Base-by-base conservation (phyloP, 2,113 vertebrate genomes). In the Eulemur macaco region DNA sequence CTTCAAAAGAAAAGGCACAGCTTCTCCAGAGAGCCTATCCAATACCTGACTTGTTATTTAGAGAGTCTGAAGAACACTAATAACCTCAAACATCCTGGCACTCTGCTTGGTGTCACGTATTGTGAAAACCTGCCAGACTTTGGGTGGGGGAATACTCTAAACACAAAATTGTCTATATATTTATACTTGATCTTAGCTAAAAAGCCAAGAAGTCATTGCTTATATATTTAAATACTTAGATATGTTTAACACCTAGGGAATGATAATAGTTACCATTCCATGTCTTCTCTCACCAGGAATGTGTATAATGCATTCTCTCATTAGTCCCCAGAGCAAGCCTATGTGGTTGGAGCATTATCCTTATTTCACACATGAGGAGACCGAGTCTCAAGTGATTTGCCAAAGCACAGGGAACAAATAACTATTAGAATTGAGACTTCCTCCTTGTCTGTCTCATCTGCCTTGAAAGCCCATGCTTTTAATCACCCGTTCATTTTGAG, bases 401-500 rank as follows among this genome's bases (percentile, higher is more conserved):
- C 83, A 69, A 83, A 94, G 85, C 80, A 78, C 58, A 68, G 27
- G 83, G 47, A 91, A 56, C 37, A 45, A 50, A 29, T 60, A 82
- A 86, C n/a, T 27, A 37, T 85, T 85, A 66, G 37, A 89, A 39
- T 56, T 81, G 69, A 25, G n/a, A 87, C 60, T 31, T 92, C 89
- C 93, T 84, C 45, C 21, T 71, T 76, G 50, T 86, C n/a, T 42
- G 4, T 91, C 56, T 91, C 68, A 50, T 58, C 87, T 47, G 45
- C 29, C 27, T 90, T 45, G 47, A 74, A 93, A 92, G 7, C 15
- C 66, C 37, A 52, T 68, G 15, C 20, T 66, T 82, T 91, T 56
- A 93, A 89, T 8, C 64, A 47, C 39, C 8, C 76, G 73, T 95
- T 89, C 86, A 42, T 42, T 92, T 77, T 69, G 71, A 96, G 82